phyloP scores from a whole-genome alignment of 1,140 invertebrate species.

The Solen grandis region DNA sequence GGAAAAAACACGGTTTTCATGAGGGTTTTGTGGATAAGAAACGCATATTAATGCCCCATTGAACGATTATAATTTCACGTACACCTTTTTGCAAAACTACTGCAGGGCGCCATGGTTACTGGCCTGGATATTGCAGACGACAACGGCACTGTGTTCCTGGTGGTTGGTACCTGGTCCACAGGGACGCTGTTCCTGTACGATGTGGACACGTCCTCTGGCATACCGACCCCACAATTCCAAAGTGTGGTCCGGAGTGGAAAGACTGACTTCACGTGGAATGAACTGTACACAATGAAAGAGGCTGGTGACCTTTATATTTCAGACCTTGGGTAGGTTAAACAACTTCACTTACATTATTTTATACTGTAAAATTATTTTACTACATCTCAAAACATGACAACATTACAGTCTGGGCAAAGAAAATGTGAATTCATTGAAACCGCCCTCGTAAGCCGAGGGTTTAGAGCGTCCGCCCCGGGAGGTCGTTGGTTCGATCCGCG shows the following conservation, averaged over 20 bases:
- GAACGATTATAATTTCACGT: constrained; percentile 4
- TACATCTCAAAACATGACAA: no score
- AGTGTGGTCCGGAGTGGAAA: constrained; percentile 23
- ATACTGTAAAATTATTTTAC: no score
- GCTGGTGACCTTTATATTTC: constrained; percentile 39
- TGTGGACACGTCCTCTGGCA: constrained; percentile 24
- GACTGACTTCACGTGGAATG: constrained; percentile 9
- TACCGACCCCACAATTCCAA: constrained; percentile 28
- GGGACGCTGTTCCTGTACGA: constrained; percentile 38
- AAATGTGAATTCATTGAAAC: no score
- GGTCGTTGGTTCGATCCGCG: no score
- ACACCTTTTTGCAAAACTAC: not conserved
- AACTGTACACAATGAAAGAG: constrained; percentile 9
- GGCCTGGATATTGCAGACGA: constrained; percentile 39
- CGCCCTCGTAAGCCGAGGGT: no score
- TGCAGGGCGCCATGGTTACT: constrained; percentile 34
- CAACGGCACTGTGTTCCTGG: constrained; percentile 32
- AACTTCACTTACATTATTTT: not conserved
- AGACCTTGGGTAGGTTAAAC: constrained; percentile 40
- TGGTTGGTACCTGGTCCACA: constrained; percentile 37
- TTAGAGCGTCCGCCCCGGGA: no score
- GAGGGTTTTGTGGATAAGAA: no score
- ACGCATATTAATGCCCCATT: not conserved
- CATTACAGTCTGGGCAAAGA: no score
- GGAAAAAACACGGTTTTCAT: no score